phyloP scores from a whole-genome alignment of 2,113 vertebrate genomes.

The Artemisiospiza belli region DNA sequence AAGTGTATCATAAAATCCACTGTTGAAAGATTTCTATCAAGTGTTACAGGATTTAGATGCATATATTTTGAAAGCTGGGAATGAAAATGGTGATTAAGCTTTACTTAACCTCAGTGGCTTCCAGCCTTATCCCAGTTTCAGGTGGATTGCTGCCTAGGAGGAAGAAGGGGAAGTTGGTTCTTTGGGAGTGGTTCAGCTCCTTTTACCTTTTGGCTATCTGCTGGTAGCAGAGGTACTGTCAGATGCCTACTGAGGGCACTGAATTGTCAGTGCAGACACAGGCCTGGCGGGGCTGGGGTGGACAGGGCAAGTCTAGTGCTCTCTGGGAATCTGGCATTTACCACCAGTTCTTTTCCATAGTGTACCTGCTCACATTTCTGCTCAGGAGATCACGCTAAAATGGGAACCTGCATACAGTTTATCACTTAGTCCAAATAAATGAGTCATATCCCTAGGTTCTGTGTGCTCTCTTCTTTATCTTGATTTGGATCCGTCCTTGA shows the following conservation, averaged over 20 bases:
- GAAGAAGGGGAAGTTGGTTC: not conserved
- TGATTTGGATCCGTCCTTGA: not conserved
- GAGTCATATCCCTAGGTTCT: too few relatives aligned
- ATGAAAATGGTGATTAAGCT: not conserved
- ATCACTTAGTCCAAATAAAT: not conserved
- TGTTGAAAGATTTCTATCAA: not conserved
- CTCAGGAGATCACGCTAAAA: not conserved
- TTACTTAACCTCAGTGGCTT: not conserved
- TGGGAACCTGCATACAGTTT: not conserved
- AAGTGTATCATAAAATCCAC: not conserved
- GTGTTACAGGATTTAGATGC: not conserved
- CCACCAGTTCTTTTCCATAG: not conserved
- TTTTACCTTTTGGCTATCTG: not conserved
- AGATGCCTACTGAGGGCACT: accelerated
- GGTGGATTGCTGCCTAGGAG: not conserved
- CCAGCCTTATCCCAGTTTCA: not conserved
- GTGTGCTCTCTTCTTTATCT: not conserved
- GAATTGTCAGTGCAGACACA: not conserved
- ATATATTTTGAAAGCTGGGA: not conserved
- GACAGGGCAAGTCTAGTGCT: not conserved
- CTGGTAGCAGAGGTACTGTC: not conserved
- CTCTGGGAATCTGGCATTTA: not conserved
- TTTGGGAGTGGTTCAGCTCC: not conserved
- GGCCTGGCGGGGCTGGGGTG: not conserved
- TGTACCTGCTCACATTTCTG: not conserved